Percentiles rank a stretch among this genome's conserved stretches.
Conservation (phyloP, 2,113 vertebrate species). For the Pelvicachromis taeniatus region DNA sequence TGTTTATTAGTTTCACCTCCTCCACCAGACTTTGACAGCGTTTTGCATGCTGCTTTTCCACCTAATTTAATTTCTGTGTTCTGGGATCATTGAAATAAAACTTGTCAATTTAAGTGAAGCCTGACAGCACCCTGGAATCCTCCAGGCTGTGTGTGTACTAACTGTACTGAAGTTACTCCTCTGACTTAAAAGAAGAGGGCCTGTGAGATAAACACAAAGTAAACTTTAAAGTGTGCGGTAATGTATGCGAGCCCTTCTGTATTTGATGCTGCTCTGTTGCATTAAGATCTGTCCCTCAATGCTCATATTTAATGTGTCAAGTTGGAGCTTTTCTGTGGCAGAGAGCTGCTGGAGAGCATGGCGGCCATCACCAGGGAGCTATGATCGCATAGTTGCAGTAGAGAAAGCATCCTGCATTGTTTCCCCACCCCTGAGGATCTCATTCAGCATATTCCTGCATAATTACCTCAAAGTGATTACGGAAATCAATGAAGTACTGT, state of each 20-base stretch:
- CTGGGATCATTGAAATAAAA: slow-evolving; percentile 23
- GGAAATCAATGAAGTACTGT: slow-evolving; percentile 60
- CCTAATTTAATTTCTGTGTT: slow-evolving; percentile 1
- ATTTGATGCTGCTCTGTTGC: slow-evolving; percentile 43
- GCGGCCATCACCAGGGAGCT: slow-evolving; percentile 45
- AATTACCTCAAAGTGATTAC: slow-evolving; percentile 69
- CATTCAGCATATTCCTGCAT: slow-evolving; percentile 64
- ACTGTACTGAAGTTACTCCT: background rate
- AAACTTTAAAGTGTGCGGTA: slow-evolving; percentile 35
- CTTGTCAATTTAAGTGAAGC: slow-evolving; percentile 15
- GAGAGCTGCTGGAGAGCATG: slow-evolving; percentile 29
- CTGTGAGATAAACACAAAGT: background rate
- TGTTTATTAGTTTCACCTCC: background rate
- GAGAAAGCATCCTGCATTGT: slow-evolving; percentile 35
- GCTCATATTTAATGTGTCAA: slow-evolving; percentile 42
- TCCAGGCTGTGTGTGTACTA: background rate
- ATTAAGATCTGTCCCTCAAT: slow-evolving; percentile 36
- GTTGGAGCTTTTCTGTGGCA: slow-evolving; percentile 24
- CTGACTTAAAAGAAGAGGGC: slow-evolving; percentile 16
- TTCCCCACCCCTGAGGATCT: slow-evolving; percentile 24
- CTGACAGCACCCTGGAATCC: background rate
- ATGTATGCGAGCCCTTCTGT: slow-evolving; percentile 17
- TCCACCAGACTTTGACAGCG: background rate
- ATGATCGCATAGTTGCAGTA: slow-evolving; percentile 47
- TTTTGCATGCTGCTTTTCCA: background rate